Percentiles rank a stretch among this genome's conserved stretches.
Conservation (phyloP, 1,140 invertebrate genomes). For the Macrobrachium nipponense region DNA sequence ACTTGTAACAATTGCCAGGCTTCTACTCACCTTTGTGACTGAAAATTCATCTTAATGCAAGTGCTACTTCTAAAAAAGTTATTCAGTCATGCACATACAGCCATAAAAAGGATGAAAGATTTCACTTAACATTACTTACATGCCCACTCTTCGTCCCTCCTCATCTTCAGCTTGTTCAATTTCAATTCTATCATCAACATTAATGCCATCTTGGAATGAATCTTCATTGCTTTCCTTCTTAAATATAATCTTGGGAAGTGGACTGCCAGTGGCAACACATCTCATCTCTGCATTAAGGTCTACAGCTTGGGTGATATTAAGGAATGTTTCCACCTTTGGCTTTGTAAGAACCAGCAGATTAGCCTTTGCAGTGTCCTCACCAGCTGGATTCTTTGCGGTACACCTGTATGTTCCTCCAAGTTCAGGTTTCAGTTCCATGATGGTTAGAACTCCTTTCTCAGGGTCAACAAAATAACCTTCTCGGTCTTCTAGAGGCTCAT, state of each 20-base stretch:
- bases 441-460: slow-evolving; percentile 75
- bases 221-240: slow-evolving; percentile 68
- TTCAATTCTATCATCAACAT: slow-evolving; percentile 66
- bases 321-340: slow-evolving; percentile 82
- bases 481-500: slow-evolving; percentile 33
- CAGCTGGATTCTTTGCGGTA: slow-evolving; percentile 84
- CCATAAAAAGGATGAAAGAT: slow-evolving; percentile 4
- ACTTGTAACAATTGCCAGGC: too few relatives aligned
- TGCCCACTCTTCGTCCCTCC: slow-evolving; percentile 75
- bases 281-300: slow-evolving; percentile 76
- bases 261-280: slow-evolving; percentile 82
- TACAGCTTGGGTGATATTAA: slow-evolving; percentile 79
- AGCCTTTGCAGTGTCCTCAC: slow-evolving; percentile 72
- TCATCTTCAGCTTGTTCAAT: slow-evolving; percentile 63
- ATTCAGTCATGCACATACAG: too few relatives aligned
- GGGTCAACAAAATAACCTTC: slow-evolving; percentile 68
- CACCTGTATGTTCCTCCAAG: slow-evolving; percentile 87
- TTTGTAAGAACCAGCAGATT: slow-evolving; percentile 78
- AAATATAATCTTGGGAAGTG: slow-evolving; percentile 81
- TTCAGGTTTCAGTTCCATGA: slow-evolving; percentile 80
- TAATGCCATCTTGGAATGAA: slow-evolving; percentile 64
- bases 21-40: too few relatives aligned
- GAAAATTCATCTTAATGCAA: too few relatives aligned
- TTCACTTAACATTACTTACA: slow-evolving; percentile 77
- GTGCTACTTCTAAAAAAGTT: too few relatives aligned